Percentiles rank a stretch among this genome's conserved stretches.
phyloP scores from a whole-genome alignment of 2,797 vertebrate species.

The Cheirogaleus major region DNA sequence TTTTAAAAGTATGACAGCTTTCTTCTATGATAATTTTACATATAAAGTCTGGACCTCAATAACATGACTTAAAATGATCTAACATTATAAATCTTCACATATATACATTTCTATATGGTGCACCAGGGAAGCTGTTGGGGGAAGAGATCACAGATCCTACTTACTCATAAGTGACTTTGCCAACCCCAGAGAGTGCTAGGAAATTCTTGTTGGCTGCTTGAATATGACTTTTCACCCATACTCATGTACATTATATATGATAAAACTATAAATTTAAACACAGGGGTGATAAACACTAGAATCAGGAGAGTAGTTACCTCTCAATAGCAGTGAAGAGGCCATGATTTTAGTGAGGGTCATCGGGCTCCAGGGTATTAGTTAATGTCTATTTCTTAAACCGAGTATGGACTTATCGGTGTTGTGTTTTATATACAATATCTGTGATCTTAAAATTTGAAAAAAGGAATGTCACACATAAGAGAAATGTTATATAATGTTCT shows the following conservation, averaged over 20 bases:
- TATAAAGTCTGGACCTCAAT: neutral
- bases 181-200: conserved; percentile 86
- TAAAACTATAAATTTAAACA: neutral
- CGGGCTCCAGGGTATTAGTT: neutral
- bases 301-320: neutral
- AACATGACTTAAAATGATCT: neutral
- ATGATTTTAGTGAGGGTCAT: neutral
- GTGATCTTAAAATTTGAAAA: conserved; percentile 21
- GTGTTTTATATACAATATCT: neutral
- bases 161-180: conserved; percentile 85
- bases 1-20: neutral
- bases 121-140: conserved; percentile 87
- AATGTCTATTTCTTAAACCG: neutral
- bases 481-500: neutral
- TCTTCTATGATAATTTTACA: conserved; percentile 1
- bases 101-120: neutral
- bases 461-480: neutral
- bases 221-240: conserved; percentile 74
- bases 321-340: neutral
- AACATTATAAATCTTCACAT: neutral
- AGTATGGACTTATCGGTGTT: neutral
- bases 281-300: neutral
- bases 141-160: conserved; percentile 91
- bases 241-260: neutral
- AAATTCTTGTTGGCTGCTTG: conserved; percentile 86